Percentiles rank a stretch among this genome's conserved stretches.
These are phyloP conservation scores for Syngnathus rostellatus DNA, from an alignment of 2,797 vertebrate genomes.

Conservation along the genomic window DNA sequence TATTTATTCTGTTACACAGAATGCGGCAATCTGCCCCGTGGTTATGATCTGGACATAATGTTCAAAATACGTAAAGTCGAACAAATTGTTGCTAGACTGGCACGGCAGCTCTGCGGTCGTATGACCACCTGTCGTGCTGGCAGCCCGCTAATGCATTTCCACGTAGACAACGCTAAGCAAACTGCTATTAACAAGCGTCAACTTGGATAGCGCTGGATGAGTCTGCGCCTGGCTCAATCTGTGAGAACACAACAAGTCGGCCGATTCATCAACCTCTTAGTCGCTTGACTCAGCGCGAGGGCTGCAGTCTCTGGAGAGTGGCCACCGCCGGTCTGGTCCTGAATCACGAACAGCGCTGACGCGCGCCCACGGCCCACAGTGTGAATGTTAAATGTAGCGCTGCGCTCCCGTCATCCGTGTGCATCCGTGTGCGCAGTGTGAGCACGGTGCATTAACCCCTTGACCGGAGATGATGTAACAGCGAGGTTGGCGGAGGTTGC, in stretches of 20 bases:
- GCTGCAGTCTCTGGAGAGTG: constrained; percentile 27
- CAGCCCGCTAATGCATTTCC: neutral
- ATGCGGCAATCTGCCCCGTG: no score
- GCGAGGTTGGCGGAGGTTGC: constrained; percentile 31
- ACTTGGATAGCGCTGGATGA: neutral
- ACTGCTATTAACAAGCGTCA: neutral
- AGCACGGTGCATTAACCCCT: constrained; percentile 19
- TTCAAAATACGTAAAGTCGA: no score
- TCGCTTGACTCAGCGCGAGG: constrained; percentile 26
- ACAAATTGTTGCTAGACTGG: no score
- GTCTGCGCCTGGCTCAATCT: neutral
- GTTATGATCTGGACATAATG: no score
- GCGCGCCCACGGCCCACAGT: constrained; percentile 40
- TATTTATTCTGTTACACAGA: no score
- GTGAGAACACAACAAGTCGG: constrained; percentile 3
- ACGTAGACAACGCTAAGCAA: neutral
- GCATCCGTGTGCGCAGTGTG: constrained; percentile 25
- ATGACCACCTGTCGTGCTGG: neutral
- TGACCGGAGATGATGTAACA: constrained; percentile 35
- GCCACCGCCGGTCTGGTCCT: constrained; percentile 40
- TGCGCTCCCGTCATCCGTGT: constrained; percentile 36
- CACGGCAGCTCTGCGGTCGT: neutral
- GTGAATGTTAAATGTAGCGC: constrained; percentile 40
- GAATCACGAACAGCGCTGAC: constrained; percentile 45
- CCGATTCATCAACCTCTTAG: constrained; percentile 1